Conservation (phyloP, 1,140 invertebrate species). For the Gonatopus flavifemur region DNA sequence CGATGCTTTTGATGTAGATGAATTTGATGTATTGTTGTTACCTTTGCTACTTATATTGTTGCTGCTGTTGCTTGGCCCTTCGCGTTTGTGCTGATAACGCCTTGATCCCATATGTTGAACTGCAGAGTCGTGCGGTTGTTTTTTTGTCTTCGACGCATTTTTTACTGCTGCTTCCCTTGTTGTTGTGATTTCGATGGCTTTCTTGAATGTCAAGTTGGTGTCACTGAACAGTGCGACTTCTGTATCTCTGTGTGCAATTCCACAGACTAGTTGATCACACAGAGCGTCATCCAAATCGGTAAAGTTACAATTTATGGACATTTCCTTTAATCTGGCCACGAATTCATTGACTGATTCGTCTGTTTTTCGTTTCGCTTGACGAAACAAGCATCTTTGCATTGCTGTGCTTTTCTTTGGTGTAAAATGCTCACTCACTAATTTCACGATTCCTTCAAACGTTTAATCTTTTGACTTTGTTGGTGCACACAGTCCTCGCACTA, state of each 20-base stretch:
- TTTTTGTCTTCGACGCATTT: background rate
- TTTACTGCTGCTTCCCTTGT: background rate
- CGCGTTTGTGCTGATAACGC: background rate
- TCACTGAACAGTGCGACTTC: background rate
- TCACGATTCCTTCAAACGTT: background rate
- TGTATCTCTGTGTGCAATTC: background rate
- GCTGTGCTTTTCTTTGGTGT: background rate
- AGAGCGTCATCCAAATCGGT: background rate
- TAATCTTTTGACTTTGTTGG: background rate
- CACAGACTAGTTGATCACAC: slow-evolving; percentile 2
- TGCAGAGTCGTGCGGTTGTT: background rate
- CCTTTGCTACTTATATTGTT: background rate
- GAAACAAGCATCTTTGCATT: slow-evolving; percentile 3
- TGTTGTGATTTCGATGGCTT: background rate
- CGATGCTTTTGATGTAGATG: background rate
- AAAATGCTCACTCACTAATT: background rate
- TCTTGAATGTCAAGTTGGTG: background rate
- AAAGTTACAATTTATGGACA: slow-evolving; percentile 8
- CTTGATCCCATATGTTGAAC: background rate
- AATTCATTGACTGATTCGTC: slow-evolving; percentile 5
- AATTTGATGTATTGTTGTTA: background rate
- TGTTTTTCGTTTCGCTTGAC: background rate
- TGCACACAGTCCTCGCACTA: background rate
- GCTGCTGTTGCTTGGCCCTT: background rate
- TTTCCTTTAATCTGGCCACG: slow-evolving; percentile 16